These are phyloP conservation scores for Pachycephus smyrnensis DNA, from an alignment of 2,888 invertebrate genomes.

Conservation along the genomic window DNA sequence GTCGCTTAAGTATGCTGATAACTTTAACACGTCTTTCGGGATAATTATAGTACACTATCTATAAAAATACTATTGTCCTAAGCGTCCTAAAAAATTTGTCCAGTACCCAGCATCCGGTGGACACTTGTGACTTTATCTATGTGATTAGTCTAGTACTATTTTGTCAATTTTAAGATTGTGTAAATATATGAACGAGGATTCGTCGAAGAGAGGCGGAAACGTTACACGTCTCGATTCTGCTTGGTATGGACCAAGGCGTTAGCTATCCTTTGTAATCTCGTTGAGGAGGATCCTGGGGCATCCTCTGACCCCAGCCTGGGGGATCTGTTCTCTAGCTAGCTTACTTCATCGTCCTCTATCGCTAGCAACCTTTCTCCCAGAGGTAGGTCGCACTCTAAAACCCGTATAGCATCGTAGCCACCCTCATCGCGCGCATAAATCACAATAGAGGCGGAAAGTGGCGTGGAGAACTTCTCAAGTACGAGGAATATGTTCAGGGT, in stretches of 20 bases:
- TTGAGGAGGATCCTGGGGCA: constrained; percentile 58
- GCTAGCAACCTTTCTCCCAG: not conserved
- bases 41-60: not conserved
- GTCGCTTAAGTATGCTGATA: not conserved
- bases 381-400: constrained; percentile 40
- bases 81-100: not conserved
- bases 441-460: constrained; percentile 66
- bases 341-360: constrained; percentile 4
- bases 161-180: not conserved
- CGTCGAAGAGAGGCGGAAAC: constrained; percentile 39
- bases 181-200: not conserved
- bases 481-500: constrained; percentile 52
- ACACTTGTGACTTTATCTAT: not conserved
- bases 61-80: not conserved
- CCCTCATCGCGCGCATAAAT: constrained; percentile 65
- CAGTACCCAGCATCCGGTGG: not conserved
- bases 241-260: constrained; percentile 53
- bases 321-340: constrained; percentile 30
- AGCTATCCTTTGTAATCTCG: constrained; percentile 63
- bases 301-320: constrained; percentile 31
- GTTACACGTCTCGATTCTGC: constrained; percentile 47
- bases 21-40: not conserved
- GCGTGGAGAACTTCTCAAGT: constrained; percentile 61
- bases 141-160: not conserved
- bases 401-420: constrained; percentile 51